A percentile compares a stretch with the other conserved stretches of the same genome.
phyloP scores from a whole-genome alignment of 2,888 invertebrate species.

The Folsomia manolachei region DNA sequence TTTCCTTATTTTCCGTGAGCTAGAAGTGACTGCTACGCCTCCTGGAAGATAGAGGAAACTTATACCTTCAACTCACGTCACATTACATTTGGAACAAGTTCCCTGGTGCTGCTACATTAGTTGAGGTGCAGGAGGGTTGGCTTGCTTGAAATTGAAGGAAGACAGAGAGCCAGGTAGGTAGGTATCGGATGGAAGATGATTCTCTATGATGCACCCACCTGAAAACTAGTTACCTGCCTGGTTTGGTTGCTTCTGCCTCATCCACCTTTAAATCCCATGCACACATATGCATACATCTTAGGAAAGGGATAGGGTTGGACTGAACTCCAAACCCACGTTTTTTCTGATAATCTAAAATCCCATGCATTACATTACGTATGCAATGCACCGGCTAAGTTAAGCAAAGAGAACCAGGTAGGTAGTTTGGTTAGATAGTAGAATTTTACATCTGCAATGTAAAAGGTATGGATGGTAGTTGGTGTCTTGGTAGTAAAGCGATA shows the following conservation, averaged over 20 bases:
- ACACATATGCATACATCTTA: not conserved
- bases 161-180: no score
- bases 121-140: not conserved
- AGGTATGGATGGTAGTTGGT: no score
- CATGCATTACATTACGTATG: not conserved
- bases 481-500: not conserved
- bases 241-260: not conserved
- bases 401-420: conserved; percentile 5
- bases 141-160: not conserved
- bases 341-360: not conserved
- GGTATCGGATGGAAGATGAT: no score
- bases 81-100: not conserved
- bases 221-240: not conserved
- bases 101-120: not conserved
- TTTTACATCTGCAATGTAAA: no score
- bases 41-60: conserved; percentile 5
- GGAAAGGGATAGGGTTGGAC: not conserved
- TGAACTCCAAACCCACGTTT: not conserved
- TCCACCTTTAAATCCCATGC: not conserved
- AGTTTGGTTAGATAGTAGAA: no score
- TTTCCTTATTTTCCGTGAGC: not conserved
- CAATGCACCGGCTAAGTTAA: not conserved
- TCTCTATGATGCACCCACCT: not conserved
- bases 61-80: conserved; percentile 1
- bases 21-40: not conserved